Percentiles rank a stretch among this genome's conserved stretches.
phyloP scores from a whole-genome alignment of 2,113 vertebrate genomes.

The Columba livia region DNA sequence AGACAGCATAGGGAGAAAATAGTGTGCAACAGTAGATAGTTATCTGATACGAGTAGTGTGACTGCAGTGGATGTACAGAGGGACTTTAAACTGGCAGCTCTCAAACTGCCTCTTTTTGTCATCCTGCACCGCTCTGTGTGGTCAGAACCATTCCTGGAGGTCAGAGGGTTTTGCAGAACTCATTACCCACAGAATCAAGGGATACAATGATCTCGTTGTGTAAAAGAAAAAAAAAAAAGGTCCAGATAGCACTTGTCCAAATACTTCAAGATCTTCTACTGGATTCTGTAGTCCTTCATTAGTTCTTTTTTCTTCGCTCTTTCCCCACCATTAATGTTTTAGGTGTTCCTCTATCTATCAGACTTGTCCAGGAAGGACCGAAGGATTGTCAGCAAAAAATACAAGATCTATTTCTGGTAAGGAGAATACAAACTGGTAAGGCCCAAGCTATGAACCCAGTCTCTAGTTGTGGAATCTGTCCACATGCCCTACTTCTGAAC shows the following conservation, averaged over 20 bases:
- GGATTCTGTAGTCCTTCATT: neutral
- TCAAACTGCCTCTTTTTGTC: neutral
- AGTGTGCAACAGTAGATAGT: neutral
- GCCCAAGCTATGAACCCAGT: neutral
- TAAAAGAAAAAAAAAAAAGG: neutral
- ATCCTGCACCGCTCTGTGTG: neutral
- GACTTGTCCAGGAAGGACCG: constrained; percentile 82
- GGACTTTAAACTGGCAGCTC: neutral
- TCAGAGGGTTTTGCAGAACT: neutral
- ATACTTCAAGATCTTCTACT: neutral
- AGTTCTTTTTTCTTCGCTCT: neutral
- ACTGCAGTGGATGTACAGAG: neutral
- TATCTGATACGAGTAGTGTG: neutral
- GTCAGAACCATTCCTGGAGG: neutral
- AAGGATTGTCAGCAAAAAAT: constrained; percentile 83
- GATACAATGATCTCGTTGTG: neutral
- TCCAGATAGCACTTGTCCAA: neutral
- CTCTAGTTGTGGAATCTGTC: neutral
- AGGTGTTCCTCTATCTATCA: constrained; percentile 82
- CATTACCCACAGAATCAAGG: neutral
- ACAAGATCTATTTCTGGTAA: constrained; percentile 87
- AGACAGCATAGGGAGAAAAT: neutral
- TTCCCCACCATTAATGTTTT: neutral
- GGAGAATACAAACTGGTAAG: constrained; percentile 16
- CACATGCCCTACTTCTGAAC: neutral